Conservation (phyloP, 1,140 invertebrate genomes). For the Bombus haemorrhoidalis region DNA sequence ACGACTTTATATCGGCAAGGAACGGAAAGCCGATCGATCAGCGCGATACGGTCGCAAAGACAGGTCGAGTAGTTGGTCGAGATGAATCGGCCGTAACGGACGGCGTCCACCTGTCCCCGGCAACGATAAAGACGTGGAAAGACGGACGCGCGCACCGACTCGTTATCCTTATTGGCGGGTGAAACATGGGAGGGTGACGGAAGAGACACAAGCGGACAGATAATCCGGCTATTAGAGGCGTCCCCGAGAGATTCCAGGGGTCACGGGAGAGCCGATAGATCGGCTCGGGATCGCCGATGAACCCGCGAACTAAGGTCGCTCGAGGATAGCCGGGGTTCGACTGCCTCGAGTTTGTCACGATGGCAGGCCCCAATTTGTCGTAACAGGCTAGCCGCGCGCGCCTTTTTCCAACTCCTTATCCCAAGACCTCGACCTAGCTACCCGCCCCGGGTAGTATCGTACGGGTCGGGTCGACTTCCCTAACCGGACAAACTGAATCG, state of each 20-base stretch:
- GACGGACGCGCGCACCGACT: constrained; percentile 50
- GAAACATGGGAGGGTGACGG: constrained; percentile 45
- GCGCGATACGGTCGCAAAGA: constrained; percentile 22
- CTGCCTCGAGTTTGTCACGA: constrained; percentile 67
- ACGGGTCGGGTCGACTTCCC: constrained; percentile 29
- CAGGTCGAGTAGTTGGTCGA: constrained; percentile 10
- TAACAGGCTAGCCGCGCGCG: constrained; percentile 75
- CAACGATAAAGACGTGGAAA: constrained; percentile 55
- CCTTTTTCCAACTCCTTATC: constrained; percentile 75
- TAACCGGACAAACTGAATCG: constrained; percentile 78
- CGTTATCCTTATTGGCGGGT: constrained; percentile 75
- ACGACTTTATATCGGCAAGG: background rate
- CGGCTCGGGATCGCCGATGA: constrained; percentile 71
- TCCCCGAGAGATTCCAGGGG: constrained; percentile 76
- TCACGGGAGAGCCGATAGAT: constrained; percentile 75
- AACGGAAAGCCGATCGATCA: constrained; percentile 19
- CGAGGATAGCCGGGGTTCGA: constrained; percentile 62
- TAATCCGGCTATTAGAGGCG: constrained; percentile 82
- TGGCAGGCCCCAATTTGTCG: constrained; percentile 81
- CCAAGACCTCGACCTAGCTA: constrained; percentile 66
- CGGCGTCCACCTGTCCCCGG: constrained; percentile 38
- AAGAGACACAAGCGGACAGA: constrained; percentile 76
- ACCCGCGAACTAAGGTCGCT: constrained; percentile 71
- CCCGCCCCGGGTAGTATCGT: constrained; percentile 43
- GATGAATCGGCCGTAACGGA: constrained; percentile 43